Conservation (phyloP, 1,140 invertebrate genomes). For the Hycleus cichorii region DNA sequence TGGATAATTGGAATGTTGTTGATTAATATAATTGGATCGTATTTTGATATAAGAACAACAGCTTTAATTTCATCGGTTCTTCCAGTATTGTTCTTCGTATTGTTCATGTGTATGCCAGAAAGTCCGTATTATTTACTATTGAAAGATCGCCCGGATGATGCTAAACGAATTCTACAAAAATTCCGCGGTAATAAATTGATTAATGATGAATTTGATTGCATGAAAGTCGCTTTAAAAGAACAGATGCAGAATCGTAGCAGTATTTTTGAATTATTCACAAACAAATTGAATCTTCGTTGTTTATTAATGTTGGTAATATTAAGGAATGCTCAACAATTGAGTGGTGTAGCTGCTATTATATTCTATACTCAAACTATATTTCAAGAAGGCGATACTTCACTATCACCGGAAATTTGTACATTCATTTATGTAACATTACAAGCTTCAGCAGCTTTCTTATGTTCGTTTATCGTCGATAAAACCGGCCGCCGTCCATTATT, state of each 20-base stretch:
- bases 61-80: slow-evolving; percentile 49
- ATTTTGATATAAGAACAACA: slow-evolving; percentile 48
- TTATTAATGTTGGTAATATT: slow-evolving; percentile 55
- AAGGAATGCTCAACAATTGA: slow-evolving; percentile 65
- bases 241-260: slow-evolving; percentile 33
- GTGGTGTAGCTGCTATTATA: slow-evolving; percentile 61
- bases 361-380: slow-evolving; percentile 68
- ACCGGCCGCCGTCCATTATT: slow-evolving; percentile 63
- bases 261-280: slow-evolving; percentile 47
- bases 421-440: slow-evolving; percentile 60
- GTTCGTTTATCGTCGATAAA: slow-evolving; percentile 59
- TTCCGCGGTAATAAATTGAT: slow-evolving; percentile 51
- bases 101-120: slow-evolving; percentile 64
- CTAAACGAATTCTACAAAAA: slow-evolving; percentile 48
- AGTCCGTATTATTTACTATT: slow-evolving; percentile 61
- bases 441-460: slow-evolving; percentile 52
- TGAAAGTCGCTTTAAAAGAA: slow-evolving; percentile 21
- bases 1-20: slow-evolving; percentile 53
- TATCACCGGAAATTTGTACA: slow-evolving; percentile 10
- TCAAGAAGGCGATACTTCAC: slow-evolving; percentile 45
- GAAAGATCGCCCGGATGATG: slow-evolving; percentile 49
- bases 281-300: slow-evolving; percentile 51
- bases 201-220: slow-evolving; percentile 49
- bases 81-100: slow-evolving; percentile 46
- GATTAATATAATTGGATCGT: slow-evolving; percentile 56